Base-by-base conservation (phyloP, 1,140 invertebrate species). In the Mactra quadrangularis region DNA sequence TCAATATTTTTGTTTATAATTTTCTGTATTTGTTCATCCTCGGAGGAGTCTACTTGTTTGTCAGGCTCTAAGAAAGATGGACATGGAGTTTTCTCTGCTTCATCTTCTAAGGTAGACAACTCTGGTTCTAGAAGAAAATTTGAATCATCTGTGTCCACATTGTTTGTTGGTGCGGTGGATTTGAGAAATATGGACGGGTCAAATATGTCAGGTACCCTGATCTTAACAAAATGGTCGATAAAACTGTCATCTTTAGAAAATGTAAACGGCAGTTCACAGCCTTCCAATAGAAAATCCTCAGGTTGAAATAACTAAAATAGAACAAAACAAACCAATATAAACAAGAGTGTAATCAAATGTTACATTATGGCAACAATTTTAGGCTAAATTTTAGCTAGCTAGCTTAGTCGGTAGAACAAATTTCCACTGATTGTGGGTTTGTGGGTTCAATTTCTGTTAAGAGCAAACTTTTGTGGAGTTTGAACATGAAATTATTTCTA, bases 221-320 rank as follows among this genome's bases (percentile, higher is more conserved):
- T 57, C 33, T 81, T 81, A 19, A 81, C 77, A 59, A 81, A 59
- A 53, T 66, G 77, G 31, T 81, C 71, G 25, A 81, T 55, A 38
- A 81, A 81, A 25, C 77, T 81, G 77, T 81, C 77, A 71, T 81
- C 77, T 71, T 81, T 81, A 11, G 77, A 81, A n/a, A 81, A 66
- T 22, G 27, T 31, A 27, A 53, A 57, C n/a, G 77, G 60, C 15
- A 22, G 27, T 22, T 53, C 64, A 27, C 13, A 53, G 6, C 77
- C 77, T n/a, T 81, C 77, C 1, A 68, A 7, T 17, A 33, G 47
- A 33, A 71, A 81, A 38, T 81, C 66, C 25, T 81, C 77, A 6
- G 66, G 62, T 33, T 81, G 77, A n/a, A 81, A 81, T 25, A 81
- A 33, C 77, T 81, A 57, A 57, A 57, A 29, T 25, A 57, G 9